Percentiles rank a stretch among this genome's conserved stretches.
Conservation (phyloP, 2,888 invertebrate species). For the Sepiola atlantica region DNA sequence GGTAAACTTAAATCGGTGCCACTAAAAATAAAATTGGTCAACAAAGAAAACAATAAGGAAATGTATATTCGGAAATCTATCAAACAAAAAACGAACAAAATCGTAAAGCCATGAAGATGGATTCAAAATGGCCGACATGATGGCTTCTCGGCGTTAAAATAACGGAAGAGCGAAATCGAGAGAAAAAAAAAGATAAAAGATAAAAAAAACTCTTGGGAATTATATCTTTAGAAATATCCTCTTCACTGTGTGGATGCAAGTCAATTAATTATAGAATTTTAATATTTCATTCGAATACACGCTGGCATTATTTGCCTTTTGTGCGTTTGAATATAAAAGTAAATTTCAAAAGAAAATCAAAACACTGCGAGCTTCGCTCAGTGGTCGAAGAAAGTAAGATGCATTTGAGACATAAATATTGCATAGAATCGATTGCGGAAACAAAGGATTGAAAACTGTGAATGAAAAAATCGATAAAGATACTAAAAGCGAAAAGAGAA, state of each 20-base stretch:
- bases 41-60: not conserved
- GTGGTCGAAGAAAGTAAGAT: not conserved
- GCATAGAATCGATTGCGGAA: not conserved
- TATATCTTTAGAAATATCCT: not conserved
- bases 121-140: not conserved
- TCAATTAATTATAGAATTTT: constrained; percentile 32
- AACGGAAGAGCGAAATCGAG: not conserved
- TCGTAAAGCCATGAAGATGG: not conserved
- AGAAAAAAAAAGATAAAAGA: not conserved
- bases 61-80: not conserved
- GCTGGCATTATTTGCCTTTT: not conserved
- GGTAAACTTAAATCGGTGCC: not conserved
- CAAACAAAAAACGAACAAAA: not conserved
- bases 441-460: constrained; percentile 15
- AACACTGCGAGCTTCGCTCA: not conserved
- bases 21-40: not conserved
- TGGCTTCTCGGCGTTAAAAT: not conserved
- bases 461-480: not conserved
- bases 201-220: not conserved
- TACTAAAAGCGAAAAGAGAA: not conserved
- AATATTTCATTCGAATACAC: not conserved
- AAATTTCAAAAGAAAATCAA: not conserved
- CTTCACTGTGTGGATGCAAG: not conserved
- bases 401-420: constrained; percentile 32
- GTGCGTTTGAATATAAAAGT: not conserved